Conservation (phyloP, 2,797 vertebrate genomes). For the Carapus acus region DNA sequence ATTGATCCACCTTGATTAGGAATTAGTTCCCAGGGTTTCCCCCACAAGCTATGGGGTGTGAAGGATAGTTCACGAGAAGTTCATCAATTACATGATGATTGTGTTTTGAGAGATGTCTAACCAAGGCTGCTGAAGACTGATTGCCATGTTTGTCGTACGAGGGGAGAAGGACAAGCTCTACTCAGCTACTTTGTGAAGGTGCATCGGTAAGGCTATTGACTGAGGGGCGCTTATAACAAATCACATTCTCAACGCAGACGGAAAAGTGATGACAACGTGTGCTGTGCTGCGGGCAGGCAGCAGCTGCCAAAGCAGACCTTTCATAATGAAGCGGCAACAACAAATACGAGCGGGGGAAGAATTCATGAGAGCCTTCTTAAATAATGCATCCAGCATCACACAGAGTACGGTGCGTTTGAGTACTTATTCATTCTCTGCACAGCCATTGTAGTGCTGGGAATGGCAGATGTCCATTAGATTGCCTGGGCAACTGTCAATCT, state of each 20-base stretch:
- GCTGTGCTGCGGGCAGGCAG: slow-evolving; percentile 16
- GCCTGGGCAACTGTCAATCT: slow-evolving; percentile 34
- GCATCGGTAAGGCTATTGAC: slow-evolving; percentile 59
- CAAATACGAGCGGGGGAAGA: slow-evolving; percentile 33
- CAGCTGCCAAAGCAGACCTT: slow-evolving; percentile 33
- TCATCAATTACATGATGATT: slow-evolving; percentile 28
- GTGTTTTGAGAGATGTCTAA: slow-evolving; percentile 28
- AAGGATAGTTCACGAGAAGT: too few relatives aligned
- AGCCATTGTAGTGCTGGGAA: slow-evolving; percentile 14
- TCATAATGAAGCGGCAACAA: slow-evolving; percentile 38
- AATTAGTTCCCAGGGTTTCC: too few relatives aligned
- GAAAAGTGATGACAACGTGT: slow-evolving; percentile 36
- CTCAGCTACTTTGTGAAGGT: slow-evolving; percentile 36
- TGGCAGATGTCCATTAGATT: slow-evolving; percentile 36
- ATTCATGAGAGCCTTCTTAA: slow-evolving; percentile 37
- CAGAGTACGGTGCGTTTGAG: slow-evolving; percentile 32
- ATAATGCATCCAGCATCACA: slow-evolving; percentile 54
- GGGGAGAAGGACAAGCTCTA: slow-evolving; percentile 33
- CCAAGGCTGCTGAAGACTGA: slow-evolving; percentile 51
- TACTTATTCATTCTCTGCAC: slow-evolving; percentile 39
- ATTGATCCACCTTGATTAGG: slow-evolving; percentile 38
- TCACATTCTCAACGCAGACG: slow-evolving; percentile 29
- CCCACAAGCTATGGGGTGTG: too few relatives aligned
- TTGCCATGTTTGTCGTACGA: slow-evolving; percentile 43
- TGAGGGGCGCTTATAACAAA: slow-evolving; percentile 50